Percentiles rank a stretch among this genome's conserved stretches.
These are phyloP conservation scores for Acanthosepion esculentum DNA, from an alignment of 2,888 invertebrate genomes.

Conservation along the genomic window DNA sequence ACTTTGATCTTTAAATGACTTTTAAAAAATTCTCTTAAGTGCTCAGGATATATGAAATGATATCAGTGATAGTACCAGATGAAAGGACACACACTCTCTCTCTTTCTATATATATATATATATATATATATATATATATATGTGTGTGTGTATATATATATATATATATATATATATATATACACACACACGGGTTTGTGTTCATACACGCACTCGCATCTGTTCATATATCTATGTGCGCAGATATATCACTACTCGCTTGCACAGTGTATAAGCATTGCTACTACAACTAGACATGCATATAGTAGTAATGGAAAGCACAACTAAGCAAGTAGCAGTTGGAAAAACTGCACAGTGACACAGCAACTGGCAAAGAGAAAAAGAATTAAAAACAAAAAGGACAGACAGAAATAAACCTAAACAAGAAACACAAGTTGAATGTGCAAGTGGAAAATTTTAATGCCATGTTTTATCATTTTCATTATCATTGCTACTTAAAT, in stretches of 20 bases:
- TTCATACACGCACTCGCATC: neutral
- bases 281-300: neutral
- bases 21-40: neutral
- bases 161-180: neutral
- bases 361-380: neutral
- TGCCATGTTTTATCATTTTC: neutral
- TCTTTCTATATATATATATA: neutral
- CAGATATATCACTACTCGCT: neutral
- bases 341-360: neutral
- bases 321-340: neutral
- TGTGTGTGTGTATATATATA: neutral
- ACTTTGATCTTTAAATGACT: neutral
- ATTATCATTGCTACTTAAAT: constrained; percentile 2
- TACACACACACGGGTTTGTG: neutral
- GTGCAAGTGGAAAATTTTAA: neutral
- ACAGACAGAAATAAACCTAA: neutral
- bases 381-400: neutral
- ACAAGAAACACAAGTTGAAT: constrained; percentile 33
- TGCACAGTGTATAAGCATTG: neutral
- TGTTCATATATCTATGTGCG: neutral
- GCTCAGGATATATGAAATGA: neutral
- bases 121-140: neutral
- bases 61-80: neutral
- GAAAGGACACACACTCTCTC: neutral
- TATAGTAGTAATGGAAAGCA: neutral